Evolutionary conservation across 2,113 vertebrate species (phyloP).

Genomic region (Mesitornis unicolor): DNA sequence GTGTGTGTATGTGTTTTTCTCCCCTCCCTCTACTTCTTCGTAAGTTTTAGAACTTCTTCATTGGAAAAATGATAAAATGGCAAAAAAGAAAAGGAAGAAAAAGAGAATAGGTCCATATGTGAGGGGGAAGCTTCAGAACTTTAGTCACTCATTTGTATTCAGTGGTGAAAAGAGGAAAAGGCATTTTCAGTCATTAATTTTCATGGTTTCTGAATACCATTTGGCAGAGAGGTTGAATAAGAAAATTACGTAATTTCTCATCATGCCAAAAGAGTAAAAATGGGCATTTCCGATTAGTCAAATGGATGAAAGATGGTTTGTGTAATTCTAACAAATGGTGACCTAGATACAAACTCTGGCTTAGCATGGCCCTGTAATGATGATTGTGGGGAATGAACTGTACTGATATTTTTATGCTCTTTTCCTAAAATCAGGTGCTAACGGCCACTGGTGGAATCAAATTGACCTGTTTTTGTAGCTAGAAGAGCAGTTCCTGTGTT

Average conservation of each 20-base stretch:
- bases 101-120: background rate
- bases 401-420: background rate
- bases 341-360: background rate
- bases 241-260: background rate
- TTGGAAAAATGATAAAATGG: background rate
- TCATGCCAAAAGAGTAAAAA: background rate
- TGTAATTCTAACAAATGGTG: background rate
- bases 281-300: background rate
- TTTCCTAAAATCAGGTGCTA: background rate
- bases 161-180: background rate
- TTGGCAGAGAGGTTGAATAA: background rate
- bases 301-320: background rate
- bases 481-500: background rate
- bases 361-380: background rate
- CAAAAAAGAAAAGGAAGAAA: background rate
- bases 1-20: too few species aligned
- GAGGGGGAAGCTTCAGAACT: background rate
- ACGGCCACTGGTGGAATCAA: background rate
- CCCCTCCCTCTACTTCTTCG: background rate
- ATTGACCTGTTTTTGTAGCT: background rate
- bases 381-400: background rate
- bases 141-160: background rate
- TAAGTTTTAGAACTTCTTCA: background rate
- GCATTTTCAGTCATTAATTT: background rate
- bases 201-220: background rate